Evolutionary conservation across 2,888 invertebrate species (phyloP).

Genomic region (Pyralis farinalis): DNA sequence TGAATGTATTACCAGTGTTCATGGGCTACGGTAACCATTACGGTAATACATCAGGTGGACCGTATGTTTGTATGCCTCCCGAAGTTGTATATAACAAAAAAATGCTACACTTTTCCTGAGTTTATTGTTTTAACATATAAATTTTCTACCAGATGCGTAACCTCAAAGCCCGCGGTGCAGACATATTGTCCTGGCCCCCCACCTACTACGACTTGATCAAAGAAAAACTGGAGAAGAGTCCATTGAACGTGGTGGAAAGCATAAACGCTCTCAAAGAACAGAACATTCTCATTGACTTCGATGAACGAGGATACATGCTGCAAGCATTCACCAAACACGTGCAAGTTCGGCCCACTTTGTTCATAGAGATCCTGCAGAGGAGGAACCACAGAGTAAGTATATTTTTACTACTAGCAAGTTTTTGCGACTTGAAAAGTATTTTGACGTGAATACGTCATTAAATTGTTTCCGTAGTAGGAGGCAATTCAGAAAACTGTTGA

Average conservation of each 20-base stretch:
- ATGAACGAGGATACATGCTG: slow-evolving; percentile 97
- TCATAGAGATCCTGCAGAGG: slow-evolving; percentile 97
- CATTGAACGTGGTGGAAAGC: slow-evolving; percentile 86
- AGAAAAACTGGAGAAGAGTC: slow-evolving; percentile 86
- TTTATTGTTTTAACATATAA: too few relatives aligned
- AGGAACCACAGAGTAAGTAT: slow-evolving; percentile 91
- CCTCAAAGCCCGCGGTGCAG: slow-evolving; percentile 89
- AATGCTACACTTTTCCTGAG: too few relatives aligned
- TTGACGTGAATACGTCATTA: too few relatives aligned
- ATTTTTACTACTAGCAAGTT: too few relatives aligned
- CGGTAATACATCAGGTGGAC: too few relatives aligned
- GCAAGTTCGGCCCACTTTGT: slow-evolving; percentile 97
- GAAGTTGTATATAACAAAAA: too few relatives aligned
- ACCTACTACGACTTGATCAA: slow-evolving; percentile 93
- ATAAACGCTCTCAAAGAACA: slow-evolving; percentile 89
- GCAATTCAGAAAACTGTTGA: too few relatives aligned
- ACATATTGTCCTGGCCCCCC: slow-evolving; percentile 93
- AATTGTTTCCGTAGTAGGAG: too few relatives aligned
- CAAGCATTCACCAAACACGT: slow-evolving; percentile 98
- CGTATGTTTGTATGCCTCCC: too few relatives aligned
- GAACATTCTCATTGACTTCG: slow-evolving; percentile 96
- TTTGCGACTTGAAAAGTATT: too few relatives aligned
- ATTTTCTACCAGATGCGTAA: slow-evolving; percentile 80
- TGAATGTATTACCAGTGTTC: too few relatives aligned
- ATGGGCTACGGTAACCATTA: too few relatives aligned